Conservation (phyloP, 2,113 vertebrate genomes). For the Poecilia latipinna region DNA sequence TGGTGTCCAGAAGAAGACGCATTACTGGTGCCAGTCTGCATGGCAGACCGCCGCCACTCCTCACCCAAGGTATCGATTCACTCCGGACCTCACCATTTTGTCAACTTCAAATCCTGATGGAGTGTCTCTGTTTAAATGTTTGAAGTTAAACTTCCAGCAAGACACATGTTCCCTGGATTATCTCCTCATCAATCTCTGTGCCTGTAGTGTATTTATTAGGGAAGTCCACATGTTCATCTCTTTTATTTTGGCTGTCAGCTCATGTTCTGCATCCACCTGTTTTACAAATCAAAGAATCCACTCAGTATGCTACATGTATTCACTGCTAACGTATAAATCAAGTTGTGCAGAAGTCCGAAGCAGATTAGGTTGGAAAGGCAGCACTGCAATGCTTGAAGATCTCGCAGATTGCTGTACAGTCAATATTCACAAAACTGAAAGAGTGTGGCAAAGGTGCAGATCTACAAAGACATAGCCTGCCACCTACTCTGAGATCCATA, state of each 20-base stretch:
- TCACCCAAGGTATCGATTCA: slow-evolving; percentile 80
- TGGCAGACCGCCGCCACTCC: slow-evolving; percentile 78
- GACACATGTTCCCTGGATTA: slow-evolving; percentile 68
- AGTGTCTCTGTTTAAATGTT: slow-evolving; percentile 75
- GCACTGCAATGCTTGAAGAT: too few species aligned
- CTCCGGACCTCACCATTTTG: slow-evolving; percentile 76
- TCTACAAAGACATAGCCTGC: too few species aligned
- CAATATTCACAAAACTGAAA: too few species aligned
- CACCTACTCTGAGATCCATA: too few species aligned
- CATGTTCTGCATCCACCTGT: slow-evolving; percentile 11
- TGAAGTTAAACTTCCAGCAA: slow-evolving; percentile 62
- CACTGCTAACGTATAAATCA: too few species aligned
- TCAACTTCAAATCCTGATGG: slow-evolving; percentile 82
- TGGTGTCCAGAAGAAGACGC: slow-evolving; percentile 75
- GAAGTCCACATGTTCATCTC: slow-evolving; percentile 30
- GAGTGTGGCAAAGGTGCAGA: too few species aligned
- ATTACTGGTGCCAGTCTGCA: slow-evolving; percentile 77
- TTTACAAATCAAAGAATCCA: slow-evolving; percentile 6
- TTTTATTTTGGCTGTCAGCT: slow-evolving; percentile 3
- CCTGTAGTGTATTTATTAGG: slow-evolving; percentile 52
- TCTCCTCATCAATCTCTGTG: slow-evolving; percentile 68
- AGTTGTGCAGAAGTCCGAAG: too few species aligned
- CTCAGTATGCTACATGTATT: neutral
- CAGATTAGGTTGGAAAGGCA: too few species aligned
- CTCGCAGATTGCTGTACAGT: too few species aligned